phyloP scores from a whole-genome alignment of 92 coral and sea anemone genomes.

The Chrysogorgia sp. region DNA sequence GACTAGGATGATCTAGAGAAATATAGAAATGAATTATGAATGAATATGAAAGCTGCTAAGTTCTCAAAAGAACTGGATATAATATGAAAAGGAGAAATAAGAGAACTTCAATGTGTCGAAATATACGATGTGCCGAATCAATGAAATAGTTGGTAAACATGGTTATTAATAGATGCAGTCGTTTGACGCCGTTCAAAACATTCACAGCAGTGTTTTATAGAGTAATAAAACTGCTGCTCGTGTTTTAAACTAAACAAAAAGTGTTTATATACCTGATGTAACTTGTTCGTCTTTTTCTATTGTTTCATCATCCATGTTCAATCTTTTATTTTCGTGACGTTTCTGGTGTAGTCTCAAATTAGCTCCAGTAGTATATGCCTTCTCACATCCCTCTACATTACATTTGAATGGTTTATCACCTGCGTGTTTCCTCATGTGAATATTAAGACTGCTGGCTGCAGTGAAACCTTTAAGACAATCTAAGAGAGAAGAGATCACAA shows the following conservation, averaged over 20 bases:
- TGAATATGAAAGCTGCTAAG: too few species aligned
- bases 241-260: too few species aligned
- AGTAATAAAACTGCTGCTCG: too few species aligned
- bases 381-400: constrained; percentile 79
- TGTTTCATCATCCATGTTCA: constrained; percentile 8
- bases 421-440: constrained; percentile 93
- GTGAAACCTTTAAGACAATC: constrained; percentile 93
- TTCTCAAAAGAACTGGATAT: too few species aligned
- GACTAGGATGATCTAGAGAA: constrained; percentile 2
- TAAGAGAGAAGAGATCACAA: constrained; percentile 7
- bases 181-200: too few species aligned
- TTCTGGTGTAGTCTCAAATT: constrained; percentile 92
- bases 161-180: too few species aligned
- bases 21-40: too few species aligned
- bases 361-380: constrained; percentile 95
- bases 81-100: too few species aligned
- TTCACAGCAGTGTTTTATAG: too few species aligned
- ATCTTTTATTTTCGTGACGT: constrained; percentile 70
- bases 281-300: background rate
- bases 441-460: constrained; percentile 94
- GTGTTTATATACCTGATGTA: background rate
- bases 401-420: constrained; percentile 95
- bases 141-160: too few species aligned
- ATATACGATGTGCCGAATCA: too few species aligned
- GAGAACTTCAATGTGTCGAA: too few species aligned